Evolutionary conservation across 2,113 vertebrate species (phyloP), one percentile per base, ranked within the genome.

Genomic region (Melanocharis versteri): DNA sequence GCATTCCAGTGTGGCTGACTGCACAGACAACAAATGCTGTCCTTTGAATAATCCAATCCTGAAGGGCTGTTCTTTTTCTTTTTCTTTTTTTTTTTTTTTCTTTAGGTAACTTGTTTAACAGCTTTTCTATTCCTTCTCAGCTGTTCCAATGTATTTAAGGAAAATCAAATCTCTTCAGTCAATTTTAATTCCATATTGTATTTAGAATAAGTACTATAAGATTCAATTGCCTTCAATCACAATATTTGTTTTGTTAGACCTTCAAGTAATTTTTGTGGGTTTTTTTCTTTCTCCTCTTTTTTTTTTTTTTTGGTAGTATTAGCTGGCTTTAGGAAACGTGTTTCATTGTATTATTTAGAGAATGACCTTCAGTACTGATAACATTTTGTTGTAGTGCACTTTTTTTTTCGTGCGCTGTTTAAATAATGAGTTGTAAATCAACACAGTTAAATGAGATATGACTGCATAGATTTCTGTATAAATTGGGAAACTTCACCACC

Each of bases 111-210:
- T 93, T 83, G 10, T 81, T 94, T 89, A 90, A 84, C 44, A 94
- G 57, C 45, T 84, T 96, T 84, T 92, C 77, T 91, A 3, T 45
- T 76, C 15, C 26, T 72, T 75, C 64, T 86, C 65, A 39, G 73
- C 81, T 81, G 50, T 87, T 80, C 28, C 51, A 91, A 37, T 87
- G 60, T 78, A 77, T 96, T 94, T 91, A 94, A 94, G 89, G 53
- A 92, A 95, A 95, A 97, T 96, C 62, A 85, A 94, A 95, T 94
- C 64, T 94, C 89, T 89, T 94, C 82, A 78, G 77, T 97, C 95
- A 94, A 85, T 95, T 96, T 96, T 97, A 97, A 97, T 97, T 97
- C 91, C 72, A 60, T 96, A 95, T 96, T 96, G 53, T 73, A 90
- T 97, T 97, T 96, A 89, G 71, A 92, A 78, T 96, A 97, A 98